Evolutionary conservation across 2,888 invertebrate genomes (phyloP), one percentile per base, ranked within the genome.

Genomic region (Theodoxus fluviatilis): DNA sequence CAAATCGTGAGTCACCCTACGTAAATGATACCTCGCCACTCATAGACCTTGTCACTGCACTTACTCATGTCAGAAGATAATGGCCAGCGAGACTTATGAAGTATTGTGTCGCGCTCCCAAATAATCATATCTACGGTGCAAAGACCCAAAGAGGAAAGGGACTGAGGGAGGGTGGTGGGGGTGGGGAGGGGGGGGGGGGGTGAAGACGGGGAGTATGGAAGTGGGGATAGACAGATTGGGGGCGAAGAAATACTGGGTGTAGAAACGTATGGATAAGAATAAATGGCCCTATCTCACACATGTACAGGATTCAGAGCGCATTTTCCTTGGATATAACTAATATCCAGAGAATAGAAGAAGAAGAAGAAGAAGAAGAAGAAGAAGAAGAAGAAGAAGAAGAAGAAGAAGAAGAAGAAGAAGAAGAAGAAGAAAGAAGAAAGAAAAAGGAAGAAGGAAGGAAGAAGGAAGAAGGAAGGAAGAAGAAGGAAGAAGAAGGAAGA

Each of bases 341-440:
- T 12, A 66, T 49, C 25, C 9, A 25, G 31, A 66, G 52, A 35
- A 33, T 7, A 49, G 52, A 33, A 35, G 67, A 9, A 12, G 49
- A 55, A 67, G 49, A 31, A 52, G 35, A 55, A 33, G n/a, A 15
- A 12, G 15, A 49, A 28, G 35, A n/a, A 31, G 33, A 25, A 47
- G n/a, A 35, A 49, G 49, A 47, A 47, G 33, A 33, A 49, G 43
- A 28, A 35, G 31, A 49, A 33, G 31, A 38, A 31, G 33, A 33
- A 49, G 28, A 43, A 33, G 33, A 31, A n/a, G 38, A 43, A 37
- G 38, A 35, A 31, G 38, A 25, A 55, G 25, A 35, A 37, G 55
- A 61, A 35, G 61, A 57, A 61, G 61, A 59, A 38, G 37, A 55
- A 40, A 43, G 25, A 28, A 28, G 40, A 59, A 59, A 55, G n/a